These are phyloP conservation scores for Parotocinclus haroldoi DNA, from an alignment of 2,797 vertebrate genomes.

Conservation along the genomic window DNA sequence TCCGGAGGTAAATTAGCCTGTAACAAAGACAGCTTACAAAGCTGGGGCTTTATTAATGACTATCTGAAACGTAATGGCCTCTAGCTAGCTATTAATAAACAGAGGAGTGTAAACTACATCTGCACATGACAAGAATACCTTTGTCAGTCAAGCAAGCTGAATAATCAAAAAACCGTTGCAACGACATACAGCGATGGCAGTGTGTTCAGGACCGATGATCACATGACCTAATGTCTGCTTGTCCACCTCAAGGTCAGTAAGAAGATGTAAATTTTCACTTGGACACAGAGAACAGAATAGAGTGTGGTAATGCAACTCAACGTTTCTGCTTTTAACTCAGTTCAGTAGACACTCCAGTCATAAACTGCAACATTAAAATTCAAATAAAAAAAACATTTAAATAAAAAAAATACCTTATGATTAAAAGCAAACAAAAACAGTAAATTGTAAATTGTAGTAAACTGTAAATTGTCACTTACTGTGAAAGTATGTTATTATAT, in stretches of 20 bases:
- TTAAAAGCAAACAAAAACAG: too few relatives aligned
- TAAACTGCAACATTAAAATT: too few relatives aligned
- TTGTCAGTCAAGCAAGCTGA: slow-evolving; percentile 1
- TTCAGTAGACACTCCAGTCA: too few relatives aligned
- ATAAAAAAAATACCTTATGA: too few relatives aligned
- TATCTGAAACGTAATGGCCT: too few relatives aligned
- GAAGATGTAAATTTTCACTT: slow-evolving; percentile 29
- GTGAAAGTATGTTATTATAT: too few relatives aligned
- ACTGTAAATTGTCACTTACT: too few relatives aligned
- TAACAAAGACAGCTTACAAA: not conserved
- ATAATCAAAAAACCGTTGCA: slow-evolving; percentile 29
- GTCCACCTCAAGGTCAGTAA: slow-evolving; percentile 36
- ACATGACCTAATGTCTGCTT: slow-evolving; percentile 28
- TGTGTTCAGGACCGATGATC: slow-evolving; percentile 26
- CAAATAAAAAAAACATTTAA: too few relatives aligned
- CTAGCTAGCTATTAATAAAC: not conserved
- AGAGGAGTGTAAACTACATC: not conserved
- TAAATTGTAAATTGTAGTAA: too few relatives aligned
- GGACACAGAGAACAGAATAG: not conserved
- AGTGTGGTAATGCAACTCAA: not conserved
- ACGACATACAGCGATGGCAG: slow-evolving; percentile 12
- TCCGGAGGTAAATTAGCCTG: slow-evolving; percentile 8
- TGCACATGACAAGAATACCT: not conserved
- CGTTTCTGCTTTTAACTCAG: too few relatives aligned
- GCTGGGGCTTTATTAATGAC: not conserved